Evolutionary conservation across 2,888 invertebrate genomes (phyloP).

Genomic region (Drosophila anceps): DNA sequence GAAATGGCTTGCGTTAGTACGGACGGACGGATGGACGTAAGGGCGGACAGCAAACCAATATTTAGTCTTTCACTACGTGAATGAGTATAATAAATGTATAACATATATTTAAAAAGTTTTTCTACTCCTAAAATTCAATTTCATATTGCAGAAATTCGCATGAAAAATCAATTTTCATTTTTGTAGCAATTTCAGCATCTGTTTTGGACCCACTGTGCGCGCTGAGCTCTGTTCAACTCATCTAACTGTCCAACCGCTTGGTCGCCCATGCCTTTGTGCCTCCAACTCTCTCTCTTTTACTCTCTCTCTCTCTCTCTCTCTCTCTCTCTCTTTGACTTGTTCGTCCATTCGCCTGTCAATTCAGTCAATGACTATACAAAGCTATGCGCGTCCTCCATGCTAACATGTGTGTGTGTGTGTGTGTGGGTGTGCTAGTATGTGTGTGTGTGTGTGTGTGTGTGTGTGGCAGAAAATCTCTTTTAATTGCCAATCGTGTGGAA

Average conservation of each 20-base stretch:
- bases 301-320: not conserved
- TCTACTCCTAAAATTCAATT: too few relatives aligned
- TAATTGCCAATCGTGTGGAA: slow-evolving; percentile 85
- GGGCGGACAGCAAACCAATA: too few relatives aligned
- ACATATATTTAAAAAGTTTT: too few relatives aligned
- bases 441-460: slow-evolving; percentile 45
- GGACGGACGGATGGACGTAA: too few relatives aligned
- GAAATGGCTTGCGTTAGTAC: too few relatives aligned
- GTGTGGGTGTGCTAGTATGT: slow-evolving; percentile 23
- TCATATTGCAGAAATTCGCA: not conserved
- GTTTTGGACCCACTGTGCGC: slow-evolving; percentile 21
- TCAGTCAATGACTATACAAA: slow-evolving; percentile 77
- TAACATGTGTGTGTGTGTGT: slow-evolving; percentile 41
- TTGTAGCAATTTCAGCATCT: too few relatives aligned
- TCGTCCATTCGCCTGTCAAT: slow-evolving; percentile 69
- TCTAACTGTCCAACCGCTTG: slow-evolving; percentile 31
- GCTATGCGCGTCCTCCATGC: slow-evolving; percentile 56
- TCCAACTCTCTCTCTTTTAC: not conserved
- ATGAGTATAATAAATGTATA: too few relatives aligned
- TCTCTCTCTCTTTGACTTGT: not conserved
- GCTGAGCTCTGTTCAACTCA: slow-evolving; percentile 21
- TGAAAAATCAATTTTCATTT: not conserved
- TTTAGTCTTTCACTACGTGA: too few relatives aligned
- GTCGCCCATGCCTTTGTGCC: slow-evolving; percentile 17
- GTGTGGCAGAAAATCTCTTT: slow-evolving; percentile 81